phyloP scores from a whole-genome alignment of 2,888 invertebrate genomes.

The Patella depressa region DNA sequence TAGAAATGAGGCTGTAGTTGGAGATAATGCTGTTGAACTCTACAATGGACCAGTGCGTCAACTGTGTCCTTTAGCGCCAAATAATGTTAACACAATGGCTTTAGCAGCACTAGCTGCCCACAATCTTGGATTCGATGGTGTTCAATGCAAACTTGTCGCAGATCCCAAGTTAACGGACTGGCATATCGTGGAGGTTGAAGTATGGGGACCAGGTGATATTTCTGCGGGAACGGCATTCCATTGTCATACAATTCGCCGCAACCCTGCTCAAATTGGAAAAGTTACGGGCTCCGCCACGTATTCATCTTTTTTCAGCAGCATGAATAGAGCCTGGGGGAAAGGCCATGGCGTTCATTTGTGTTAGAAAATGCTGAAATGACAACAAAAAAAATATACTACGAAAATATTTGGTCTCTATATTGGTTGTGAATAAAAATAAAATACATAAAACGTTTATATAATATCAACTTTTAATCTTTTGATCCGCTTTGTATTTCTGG shows the following conservation, averaged over 20 bases:
- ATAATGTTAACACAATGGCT: conserved; percentile 77
- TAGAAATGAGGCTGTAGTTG: conserved; percentile 66
- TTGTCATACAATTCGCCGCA: conserved; percentile 71
- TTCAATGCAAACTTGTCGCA: conserved; percentile 72
- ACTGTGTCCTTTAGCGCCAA: conserved; percentile 75
- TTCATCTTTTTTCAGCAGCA: conserved; percentile 73
- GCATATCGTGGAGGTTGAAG: conserved; percentile 74
- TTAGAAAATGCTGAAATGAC: conserved; percentile 28
- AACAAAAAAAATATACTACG: too few relatives aligned
- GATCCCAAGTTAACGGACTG: conserved; percentile 74
- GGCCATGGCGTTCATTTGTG: conserved; percentile 64
- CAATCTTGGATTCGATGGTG: conserved; percentile 74
- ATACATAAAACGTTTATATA: too few relatives aligned
- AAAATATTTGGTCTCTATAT: too few relatives aligned
- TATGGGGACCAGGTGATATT: conserved; percentile 67
- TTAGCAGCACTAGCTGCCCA: conserved; percentile 74
- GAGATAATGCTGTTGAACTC: conserved; percentile 66
- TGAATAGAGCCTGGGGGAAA: conserved; percentile 66
- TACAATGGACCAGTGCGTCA: conserved; percentile 74
- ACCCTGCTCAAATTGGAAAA: conserved; percentile 73
- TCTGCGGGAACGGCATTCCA: conserved; percentile 60
- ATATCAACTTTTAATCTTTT: too few relatives aligned
- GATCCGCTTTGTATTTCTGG: too few relatives aligned
- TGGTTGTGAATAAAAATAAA: too few relatives aligned
- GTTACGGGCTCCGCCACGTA: conserved; percentile 75